A percentile compares a stretch with the other conserved stretches of the same genome.
Evolutionary conservation across 1,140 invertebrate genomes (phyloP).

Genomic region (Macrocentrus cingulum): DNA sequence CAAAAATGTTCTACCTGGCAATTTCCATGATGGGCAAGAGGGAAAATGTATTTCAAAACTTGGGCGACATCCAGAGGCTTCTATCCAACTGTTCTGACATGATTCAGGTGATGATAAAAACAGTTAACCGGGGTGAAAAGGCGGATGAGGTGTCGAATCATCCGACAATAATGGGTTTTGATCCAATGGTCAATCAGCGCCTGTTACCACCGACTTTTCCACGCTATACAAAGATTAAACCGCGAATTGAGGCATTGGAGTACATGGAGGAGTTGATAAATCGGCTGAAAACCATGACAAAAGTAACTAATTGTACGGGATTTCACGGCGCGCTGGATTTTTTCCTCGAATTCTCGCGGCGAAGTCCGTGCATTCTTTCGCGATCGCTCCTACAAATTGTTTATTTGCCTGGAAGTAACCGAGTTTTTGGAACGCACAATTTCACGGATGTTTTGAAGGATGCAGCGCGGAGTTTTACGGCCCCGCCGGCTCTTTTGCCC

Average conservation of each 20-base stretch:
- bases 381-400: slow-evolving; percentile 86
- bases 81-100: slow-evolving; percentile 73
- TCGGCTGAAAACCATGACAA: slow-evolving; percentile 79
- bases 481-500: slow-evolving; percentile 77
- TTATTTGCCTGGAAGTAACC: slow-evolving; percentile 65
- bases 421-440: slow-evolving; percentile 58
- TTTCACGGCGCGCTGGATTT: slow-evolving; percentile 89
- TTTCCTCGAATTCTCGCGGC: slow-evolving; percentile 86
- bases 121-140: slow-evolving; percentile 74
- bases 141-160: slow-evolving; percentile 66
- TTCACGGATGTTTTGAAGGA: slow-evolving; percentile 84
- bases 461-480: slow-evolving; percentile 82
- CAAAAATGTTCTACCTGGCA: slow-evolving; percentile 81
- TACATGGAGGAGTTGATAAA: slow-evolving; percentile 84
- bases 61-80: slow-evolving; percentile 68
- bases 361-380: slow-evolving; percentile 89
- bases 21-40: slow-evolving; percentile 69
- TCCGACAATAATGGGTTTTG: slow-evolving; percentile 79
- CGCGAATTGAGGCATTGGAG: slow-evolving; percentile 76
- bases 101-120: slow-evolving; percentile 78
- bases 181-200: slow-evolving; percentile 92
- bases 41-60: slow-evolving; percentile 61
- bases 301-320: slow-evolving; percentile 75
- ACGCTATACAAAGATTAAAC: slow-evolving; percentile 90
- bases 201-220: slow-evolving; percentile 97